A percentile compares a stretch with the other conserved stretches of the same genome.
Conservation (phyloP, 2,113 vertebrate species). For the Rattus norvegicus region GRCr8 NC_086026.1:71217501-71218000, state of each 20-base stretch:
- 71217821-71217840: background rate
- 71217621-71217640: background rate
- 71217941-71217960: background rate
- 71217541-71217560: background rate
- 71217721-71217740: no score
- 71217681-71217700: background rate
- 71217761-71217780: background rate
- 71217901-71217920: background rate
- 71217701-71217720: background rate
- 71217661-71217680: no score
- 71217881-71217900: background rate
- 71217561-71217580: background rate
- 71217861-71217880: background rate
- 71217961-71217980: background rate
- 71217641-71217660: background rate
- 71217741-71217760: background rate
- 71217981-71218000: no score
- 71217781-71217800: background rate
- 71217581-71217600: background rate
- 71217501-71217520: background rate
- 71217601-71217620: background rate
- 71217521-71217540: no score
- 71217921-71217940: background rate
- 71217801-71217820: background rate
- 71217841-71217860: fast-evolving